phyloP scores from a whole-genome alignment of 1,140 invertebrate genomes.

The Neodiprion fabricii region DNA sequence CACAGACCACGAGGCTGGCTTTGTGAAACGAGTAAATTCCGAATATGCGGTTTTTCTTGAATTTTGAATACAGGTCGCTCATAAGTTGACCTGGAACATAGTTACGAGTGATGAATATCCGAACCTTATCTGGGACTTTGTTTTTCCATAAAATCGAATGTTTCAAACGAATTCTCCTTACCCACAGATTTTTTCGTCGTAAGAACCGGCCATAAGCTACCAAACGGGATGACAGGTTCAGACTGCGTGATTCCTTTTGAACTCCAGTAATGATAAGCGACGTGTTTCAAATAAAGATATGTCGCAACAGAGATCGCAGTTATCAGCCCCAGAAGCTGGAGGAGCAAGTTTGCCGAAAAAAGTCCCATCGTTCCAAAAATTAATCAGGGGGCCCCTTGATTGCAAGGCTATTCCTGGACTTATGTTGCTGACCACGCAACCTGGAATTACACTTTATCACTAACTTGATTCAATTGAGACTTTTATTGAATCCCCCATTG shows the following conservation, averaged over 20 bases:
- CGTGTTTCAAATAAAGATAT: background rate
- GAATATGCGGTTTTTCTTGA: conserved; percentile 29
- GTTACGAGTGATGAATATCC: background rate
- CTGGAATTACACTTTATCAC: no score
- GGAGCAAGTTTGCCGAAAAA: background rate
- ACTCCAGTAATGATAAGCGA: background rate
- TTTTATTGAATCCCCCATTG: no score
- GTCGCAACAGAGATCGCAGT: background rate
- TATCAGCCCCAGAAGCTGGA: background rate
- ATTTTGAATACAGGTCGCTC: conserved; percentile 24
- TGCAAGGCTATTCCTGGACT: no score
- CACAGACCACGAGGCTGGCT: conserved; percentile 57
- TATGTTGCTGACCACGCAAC: no score
- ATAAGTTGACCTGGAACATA: conserved; percentile 30
- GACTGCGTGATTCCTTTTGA: background rate
- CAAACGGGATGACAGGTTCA: background rate
- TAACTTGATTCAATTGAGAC: no score
- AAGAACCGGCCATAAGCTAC: background rate
- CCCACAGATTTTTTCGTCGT: background rate
- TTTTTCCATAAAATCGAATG: background rate
- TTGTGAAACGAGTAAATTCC: conserved; percentile 61
- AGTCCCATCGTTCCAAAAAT: background rate
- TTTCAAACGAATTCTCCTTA: background rate
- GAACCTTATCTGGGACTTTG: no score
- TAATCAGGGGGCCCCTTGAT: no score